Evolutionary conservation across 1,140 invertebrate species (phyloP), one percentile per base, ranked within the genome.

Genomic region (Battus philenor): DNA sequence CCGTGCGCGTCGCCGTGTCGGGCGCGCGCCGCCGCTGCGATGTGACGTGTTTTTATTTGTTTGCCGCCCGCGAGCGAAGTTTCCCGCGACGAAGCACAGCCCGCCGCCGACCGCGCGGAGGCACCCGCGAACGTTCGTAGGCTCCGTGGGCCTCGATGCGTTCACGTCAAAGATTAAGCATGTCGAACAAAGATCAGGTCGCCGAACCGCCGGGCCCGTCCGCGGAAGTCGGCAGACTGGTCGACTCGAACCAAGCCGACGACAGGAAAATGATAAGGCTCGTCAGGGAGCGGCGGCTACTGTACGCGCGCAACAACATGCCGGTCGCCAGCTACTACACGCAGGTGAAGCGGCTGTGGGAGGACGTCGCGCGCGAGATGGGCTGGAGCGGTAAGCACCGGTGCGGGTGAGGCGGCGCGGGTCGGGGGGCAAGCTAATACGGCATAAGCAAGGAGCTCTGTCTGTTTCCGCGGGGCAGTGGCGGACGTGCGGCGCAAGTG

Each of bases 241-340:
- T 80, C 50, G 76, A 80, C 54, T 68, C 57, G 27, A 66, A 55
- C 50, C 79, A 83, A 61, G 76, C 76, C 12, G 79, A 80, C 51
- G 79, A 83, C 64, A 64, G 79, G 20, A 57, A 59, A 12, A 63
- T 81, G 50, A 83, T 83, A 53, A 45, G 51, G 38, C 59, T 83
- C 47, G 79, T 83, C 53, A 65, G 65, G 36, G 69, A 57, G 46
- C 63, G 79, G 34, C 59, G 50, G 11, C 39, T 83, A 49, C 60
- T 83, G 60, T 83, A 74, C 59, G 75, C 77, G 47, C 65, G 80
- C 24, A 76, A 68, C 63, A 79, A 72, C 53, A 73, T 83, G 77
- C 77, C 79, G 24, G 77, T 83, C 3, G 79, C 76, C 41, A 76
- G 68, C 57, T 79, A 73, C 63, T 75, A 79, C 61, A 54, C 65